Evolutionary conservation across 2,113 vertebrate species (phyloP), one percentile per base, ranked within the genome.

Genomic region (Chitala chitala): DNA sequence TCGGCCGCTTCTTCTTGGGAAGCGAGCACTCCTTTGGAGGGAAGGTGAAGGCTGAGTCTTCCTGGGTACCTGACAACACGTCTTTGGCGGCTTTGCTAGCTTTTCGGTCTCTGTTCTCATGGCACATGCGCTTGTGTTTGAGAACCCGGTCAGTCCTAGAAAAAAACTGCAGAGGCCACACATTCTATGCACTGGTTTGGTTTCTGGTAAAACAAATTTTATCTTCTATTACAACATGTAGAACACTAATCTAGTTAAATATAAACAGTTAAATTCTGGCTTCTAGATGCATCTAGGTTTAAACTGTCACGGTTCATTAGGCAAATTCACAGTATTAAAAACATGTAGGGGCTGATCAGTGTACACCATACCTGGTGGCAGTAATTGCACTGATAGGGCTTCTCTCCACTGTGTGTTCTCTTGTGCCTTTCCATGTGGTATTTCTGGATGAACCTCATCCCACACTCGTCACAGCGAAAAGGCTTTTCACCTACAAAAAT

Each of bases 391-490:
- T 98, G 96, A 83, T 99, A 99, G 59, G 97, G 97, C 82, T 99
- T 99, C 83, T 99, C 97, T 81, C 97, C 97, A 80, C 97, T 99
- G 77, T 99, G 97, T 66, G 97, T 99, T 83, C 97, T 99, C 89
- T 99, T 95, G 73, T 99, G 97, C 87, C 97, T 95, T 91, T 99
- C 96, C 77, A 99, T 94, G 82, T 99, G 94, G 86, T 99, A 99
- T 89, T 99, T 99, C 90, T 99, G 97, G 89, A 99, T 98, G 89
- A 99, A 99, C 87, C 96, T 95, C 97, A 99, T 99, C 87, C 98
- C 96, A 90, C 97, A 99, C 85, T 98, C 96, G 91, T 92, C 96
- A 92, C 97, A 99, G 92, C 98, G 95, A 91, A 95, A 99, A 55
- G 97, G 97, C 89, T 98, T 98, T 89, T 99, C 96, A 80, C 97